Conservation (phyloP, 53 echinoderm and acorn worm species). For the Glandiceps talaboti region DNA sequence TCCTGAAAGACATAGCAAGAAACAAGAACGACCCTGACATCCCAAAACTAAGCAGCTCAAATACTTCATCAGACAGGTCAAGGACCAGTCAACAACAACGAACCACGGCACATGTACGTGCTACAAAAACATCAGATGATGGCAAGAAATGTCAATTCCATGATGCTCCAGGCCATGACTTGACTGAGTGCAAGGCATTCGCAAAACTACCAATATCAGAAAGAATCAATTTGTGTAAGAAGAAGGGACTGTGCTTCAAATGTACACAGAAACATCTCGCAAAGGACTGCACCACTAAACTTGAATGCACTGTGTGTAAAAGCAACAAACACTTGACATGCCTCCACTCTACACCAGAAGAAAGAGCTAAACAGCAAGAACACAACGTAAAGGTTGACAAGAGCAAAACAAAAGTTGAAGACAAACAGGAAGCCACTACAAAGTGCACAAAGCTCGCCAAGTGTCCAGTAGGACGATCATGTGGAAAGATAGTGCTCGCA, state of each 20-base stretch:
- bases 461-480: constrained; percentile 1
- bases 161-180: background rate
- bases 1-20: constrained; percentile 21
- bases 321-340: constrained; percentile 22
- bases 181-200: background rate
- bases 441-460: constrained; percentile 24
- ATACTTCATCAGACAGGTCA: background rate
- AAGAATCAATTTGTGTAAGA: constrained; percentile 20
- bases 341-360: constrained; percentile 6
- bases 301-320: constrained; percentile 30
- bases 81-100: background rate
- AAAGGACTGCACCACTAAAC: constrained; percentile 31
- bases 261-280: constrained; percentile 28
- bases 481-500: constrained; percentile 1
- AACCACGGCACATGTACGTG: background rate
- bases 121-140: background rate
- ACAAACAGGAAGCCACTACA: constrained; percentile 21
- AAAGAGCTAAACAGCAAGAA: background rate
- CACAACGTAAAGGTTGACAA: background rate
- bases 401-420: too few species aligned
- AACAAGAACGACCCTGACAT: constrained; percentile 21
- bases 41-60: background rate
- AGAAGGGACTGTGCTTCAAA: constrained; percentile 19
- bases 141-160: background rate
- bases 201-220: constrained; percentile 13